phyloP scores from a whole-genome alignment of 2,113 vertebrate genomes.

The Rhinoderma darwinii region DNA sequence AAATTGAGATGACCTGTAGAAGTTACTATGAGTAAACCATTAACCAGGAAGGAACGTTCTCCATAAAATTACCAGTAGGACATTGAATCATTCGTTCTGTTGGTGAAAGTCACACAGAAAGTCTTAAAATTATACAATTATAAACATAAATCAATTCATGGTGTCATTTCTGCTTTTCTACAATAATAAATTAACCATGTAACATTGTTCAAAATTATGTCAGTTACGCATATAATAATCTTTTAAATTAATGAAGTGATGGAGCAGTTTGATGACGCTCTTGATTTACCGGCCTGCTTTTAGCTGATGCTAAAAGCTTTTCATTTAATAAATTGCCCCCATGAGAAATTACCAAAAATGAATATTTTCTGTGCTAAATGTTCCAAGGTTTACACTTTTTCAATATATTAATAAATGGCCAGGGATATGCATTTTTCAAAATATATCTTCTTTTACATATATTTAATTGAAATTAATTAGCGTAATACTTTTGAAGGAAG shows the following conservation, averaged over 20 bases:
- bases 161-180: conserved; percentile 82
- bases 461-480: conserved; percentile 85
- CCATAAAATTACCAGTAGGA: conserved; percentile 59
- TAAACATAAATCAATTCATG: conserved; percentile 81
- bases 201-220: conserved; percentile 92
- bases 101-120: conserved; percentile 77
- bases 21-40: conserved; percentile 60
- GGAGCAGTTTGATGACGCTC: conserved; percentile 82
- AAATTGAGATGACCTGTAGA: conserved; percentile 62
- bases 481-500: conserved; percentile 77
- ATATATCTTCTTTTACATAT: conserved; percentile 82
- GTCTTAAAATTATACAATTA: conserved; percentile 82
- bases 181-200: conserved; percentile 89
- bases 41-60: conserved; percentile 60
- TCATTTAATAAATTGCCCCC: conserved; percentile 84
- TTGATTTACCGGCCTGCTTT: conserved; percentile 89
- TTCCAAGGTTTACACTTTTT: conserved; percentile 86
- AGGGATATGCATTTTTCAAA: conserved; percentile 77
- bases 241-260: conserved; percentile 96
- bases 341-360: conserved; percentile 89
- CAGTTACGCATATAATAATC: conserved; percentile 89
- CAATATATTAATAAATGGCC: conserved; percentile 80
- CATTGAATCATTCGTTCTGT: conserved; percentile 69
- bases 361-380: conserved; percentile 85
- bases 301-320: conserved; percentile 88